Percentiles rank a stretch among this genome's conserved stretches.
These are phyloP conservation scores for Drosophila quadrilineata DNA, from an alignment of 1,140 invertebrate species.

Conservation along the genomic window DNA sequence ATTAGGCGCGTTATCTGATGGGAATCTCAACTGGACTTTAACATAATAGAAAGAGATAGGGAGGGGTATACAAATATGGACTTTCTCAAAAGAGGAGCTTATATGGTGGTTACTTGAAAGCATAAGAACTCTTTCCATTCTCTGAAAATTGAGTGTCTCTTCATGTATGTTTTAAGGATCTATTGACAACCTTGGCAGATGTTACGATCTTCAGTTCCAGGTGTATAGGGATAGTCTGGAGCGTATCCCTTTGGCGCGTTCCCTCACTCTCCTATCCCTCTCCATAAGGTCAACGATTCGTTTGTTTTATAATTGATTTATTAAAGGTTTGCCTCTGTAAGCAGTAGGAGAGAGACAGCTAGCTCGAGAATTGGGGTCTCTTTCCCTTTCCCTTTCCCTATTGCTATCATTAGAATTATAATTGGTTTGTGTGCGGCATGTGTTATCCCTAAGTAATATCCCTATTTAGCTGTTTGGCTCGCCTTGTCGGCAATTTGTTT, in stretches of 20 bases:
- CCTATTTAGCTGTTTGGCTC: slow-evolving; percentile 40
- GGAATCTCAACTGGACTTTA: too few species aligned
- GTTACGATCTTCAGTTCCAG: too few species aligned
- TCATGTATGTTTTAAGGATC: too few species aligned
- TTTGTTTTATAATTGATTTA: slow-evolving; percentile 81
- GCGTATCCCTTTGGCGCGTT: not conserved
- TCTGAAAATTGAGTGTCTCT: too few species aligned
- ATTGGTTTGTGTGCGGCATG: slow-evolving; percentile 70
- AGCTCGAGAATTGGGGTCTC: slow-evolving; percentile 12
- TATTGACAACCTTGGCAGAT: too few species aligned
- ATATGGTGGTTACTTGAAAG: too few species aligned
- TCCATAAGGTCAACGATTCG: slow-evolving; percentile 54
- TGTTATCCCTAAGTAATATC: slow-evolving; percentile 59
- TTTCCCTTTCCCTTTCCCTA: too few species aligned
- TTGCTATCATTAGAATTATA: slow-evolving; percentile 73
- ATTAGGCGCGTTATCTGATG: slow-evolving; percentile 7
- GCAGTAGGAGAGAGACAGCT: not conserved
- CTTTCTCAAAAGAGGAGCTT: too few species aligned
- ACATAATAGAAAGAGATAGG: too few species aligned
- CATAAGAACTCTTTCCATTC: too few species aligned
- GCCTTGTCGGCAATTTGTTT: slow-evolving; percentile 70
- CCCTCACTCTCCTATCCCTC: not conserved
- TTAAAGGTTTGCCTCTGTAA: slow-evolving; percentile 69
- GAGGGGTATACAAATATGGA: too few species aligned
- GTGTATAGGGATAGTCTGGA: too few species aligned